phyloP scores from a whole-genome alignment of 2,797 vertebrate genomes.

The Sternotherus odoratus region DNA sequence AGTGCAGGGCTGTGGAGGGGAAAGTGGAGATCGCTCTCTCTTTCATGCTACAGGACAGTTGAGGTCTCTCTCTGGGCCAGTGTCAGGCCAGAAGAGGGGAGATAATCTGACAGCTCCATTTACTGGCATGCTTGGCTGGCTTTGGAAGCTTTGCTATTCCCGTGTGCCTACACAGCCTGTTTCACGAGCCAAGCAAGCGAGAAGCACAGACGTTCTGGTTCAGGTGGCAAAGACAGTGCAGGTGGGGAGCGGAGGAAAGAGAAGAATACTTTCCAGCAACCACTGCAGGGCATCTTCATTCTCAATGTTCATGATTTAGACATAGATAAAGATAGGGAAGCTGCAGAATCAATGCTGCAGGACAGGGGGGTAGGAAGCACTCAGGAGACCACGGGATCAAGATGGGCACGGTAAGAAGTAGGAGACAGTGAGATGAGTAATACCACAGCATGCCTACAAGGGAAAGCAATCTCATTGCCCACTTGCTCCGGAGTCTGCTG shows the following conservation, averaged over 20 bases:
- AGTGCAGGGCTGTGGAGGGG: slow-evolving; percentile 44
- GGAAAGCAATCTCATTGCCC: neutral
- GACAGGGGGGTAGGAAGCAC: rapidly evolving
- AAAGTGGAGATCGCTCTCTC: rapidly evolving
- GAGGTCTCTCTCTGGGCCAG: neutral
- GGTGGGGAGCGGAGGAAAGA: rapidly evolving
- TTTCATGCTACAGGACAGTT: rapidly evolving
- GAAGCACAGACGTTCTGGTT: neutral
- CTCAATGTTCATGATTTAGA: neutral
- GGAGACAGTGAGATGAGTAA: neutral
- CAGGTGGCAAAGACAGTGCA: rapidly evolving
- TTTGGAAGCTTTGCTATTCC: neutral
- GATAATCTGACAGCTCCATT: rapidly evolving
- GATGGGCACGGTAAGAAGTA: rapidly evolving
- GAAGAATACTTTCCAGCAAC: rapidly evolving
- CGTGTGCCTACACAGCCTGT: neutral
- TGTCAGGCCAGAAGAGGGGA: neutral
- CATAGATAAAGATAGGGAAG: neutral
- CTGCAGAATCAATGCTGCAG: neutral
- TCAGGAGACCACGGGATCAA: neutral
- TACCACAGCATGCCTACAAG: neutral
- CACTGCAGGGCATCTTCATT: neutral
- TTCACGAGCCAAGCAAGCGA: neutral
- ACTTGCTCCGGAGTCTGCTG: neutral
- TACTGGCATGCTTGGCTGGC: neutral